Evolutionary conservation across 2,888 invertebrate genomes (phyloP), one percentile per base, ranked within the genome.

Genomic region (Candidula unifasciata): DNA sequence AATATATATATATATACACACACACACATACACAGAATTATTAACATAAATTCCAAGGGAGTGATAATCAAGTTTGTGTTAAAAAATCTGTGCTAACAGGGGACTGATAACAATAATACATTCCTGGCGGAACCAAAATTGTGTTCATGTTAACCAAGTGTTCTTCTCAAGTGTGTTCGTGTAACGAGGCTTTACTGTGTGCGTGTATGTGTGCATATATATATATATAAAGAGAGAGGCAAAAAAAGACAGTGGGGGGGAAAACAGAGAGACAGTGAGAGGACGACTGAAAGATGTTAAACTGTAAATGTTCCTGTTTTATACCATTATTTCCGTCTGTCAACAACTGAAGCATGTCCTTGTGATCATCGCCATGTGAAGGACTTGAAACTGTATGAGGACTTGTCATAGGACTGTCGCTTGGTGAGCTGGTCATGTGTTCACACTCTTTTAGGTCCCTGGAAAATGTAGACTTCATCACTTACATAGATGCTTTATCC

Each of bases 391-490:
- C 73, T n/a, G 73, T 35, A 27, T n/a, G 18, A n/a, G 81, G 71
- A 81, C 81, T 81, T 54, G 81, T 33, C 21, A 37, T 8, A 21
- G 81, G 81, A 60, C 81, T 81, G 33, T 16, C 24, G 60, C 73
- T 35, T 33, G 73, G 35, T 71, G 81, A 57, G 60, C 35, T 69
- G 24, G 27, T 68, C 71, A 52, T 37, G 35, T 71, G 71, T 21
- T 37, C 37, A 24, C 37, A 8, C 24, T 24, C 37, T 24, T 71
- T 69, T n/a, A 54, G 3, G 21, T 69, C 80, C 54, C 80, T 80
- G 52, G 30, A 66, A 27, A 21, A 60, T 44, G 13, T 44, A 6
- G 13, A 13, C 13, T 44, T 44, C 44, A 44, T n/a, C n/a, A n/a
- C n/a, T n/a, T n/a, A n/a, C n/a, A n/a, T n/a, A n/a, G n/a, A n/a